Evolutionary conservation across 2,888 invertebrate species (phyloP).

Genomic region (Himalopsyche japonica): DNA sequence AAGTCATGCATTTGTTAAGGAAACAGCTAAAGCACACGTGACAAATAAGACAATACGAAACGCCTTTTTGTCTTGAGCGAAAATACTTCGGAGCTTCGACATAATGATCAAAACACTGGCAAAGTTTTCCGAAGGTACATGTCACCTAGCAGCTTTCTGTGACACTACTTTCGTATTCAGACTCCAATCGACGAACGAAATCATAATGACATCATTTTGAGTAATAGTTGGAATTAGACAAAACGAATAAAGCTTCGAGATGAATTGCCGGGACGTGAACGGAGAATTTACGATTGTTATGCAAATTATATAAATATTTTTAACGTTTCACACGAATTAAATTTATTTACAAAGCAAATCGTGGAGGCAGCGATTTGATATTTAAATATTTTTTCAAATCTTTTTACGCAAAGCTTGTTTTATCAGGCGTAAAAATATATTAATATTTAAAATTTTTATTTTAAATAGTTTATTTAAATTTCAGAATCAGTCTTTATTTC

Average conservation of each 20-base stretch:
- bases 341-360: no score
- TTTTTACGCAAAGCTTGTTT: no score
- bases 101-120: neutral
- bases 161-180: neutral
- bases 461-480: no score
- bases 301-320: neutral
- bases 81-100: neutral
- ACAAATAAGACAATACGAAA: neutral
- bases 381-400: no score
- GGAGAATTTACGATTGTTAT: slow-evolving; percentile 1
- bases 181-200: neutral
- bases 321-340: no score
- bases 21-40: neutral
- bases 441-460: no score
- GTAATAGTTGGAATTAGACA: slow-evolving; percentile 21
- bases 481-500: no score
- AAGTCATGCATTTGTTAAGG: neutral
- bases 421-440: no score
- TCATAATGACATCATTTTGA: slow-evolving; percentile 15
- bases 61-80: neutral
- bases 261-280: slow-evolving; percentile 9
- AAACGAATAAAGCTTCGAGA: slow-evolving; percentile 12
- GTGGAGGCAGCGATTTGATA: no score
- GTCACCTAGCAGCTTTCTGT: neutral
- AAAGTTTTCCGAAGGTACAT: neutral